phyloP scores from a whole-genome alignment of 1,140 invertebrate genomes.

The Eupeodes corollae region DNA sequence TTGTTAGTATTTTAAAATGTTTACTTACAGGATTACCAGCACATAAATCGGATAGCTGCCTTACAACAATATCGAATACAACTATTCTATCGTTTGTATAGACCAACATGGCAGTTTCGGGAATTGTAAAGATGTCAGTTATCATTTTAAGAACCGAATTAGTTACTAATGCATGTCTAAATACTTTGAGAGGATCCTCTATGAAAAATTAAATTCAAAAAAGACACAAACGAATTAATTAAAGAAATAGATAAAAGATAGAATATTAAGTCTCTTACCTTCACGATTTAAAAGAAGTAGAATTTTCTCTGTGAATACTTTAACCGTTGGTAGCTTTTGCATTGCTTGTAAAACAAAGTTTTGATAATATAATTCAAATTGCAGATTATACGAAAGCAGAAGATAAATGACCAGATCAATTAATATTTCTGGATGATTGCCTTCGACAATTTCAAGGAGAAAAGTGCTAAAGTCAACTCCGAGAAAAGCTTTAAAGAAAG shows the following conservation, averaged over 20 bases:
- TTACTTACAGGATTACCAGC: conserved; percentile 68
- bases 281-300: conserved; percentile 77
- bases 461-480: conserved; percentile 68
- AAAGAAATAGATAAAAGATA: not conserved
- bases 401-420: conserved; percentile 73
- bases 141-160: conserved; percentile 83
- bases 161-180: conserved; percentile 66
- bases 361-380: conserved; percentile 54
- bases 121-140: conserved; percentile 67
- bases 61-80: conserved; percentile 79
- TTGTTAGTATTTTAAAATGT: not conserved
- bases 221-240: not conserved
- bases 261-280: conserved; percentile 45
- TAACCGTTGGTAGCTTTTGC: conserved; percentile 56
- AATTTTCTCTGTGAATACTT: conserved; percentile 81
- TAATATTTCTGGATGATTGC: conserved; percentile 63
- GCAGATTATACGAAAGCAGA: conserved; percentile 78
- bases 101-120: conserved; percentile 67
- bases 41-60: conserved; percentile 76
- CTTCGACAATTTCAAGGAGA: conserved; percentile 68
- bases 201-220: conserved; percentile 18
- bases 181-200: conserved; percentile 80
- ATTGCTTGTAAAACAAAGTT: conserved; percentile 70
- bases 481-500: conserved; percentile 66
- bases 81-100: conserved; percentile 91